Conservation (phyloP, 2,113 vertebrate species). For the Myotis davidii region DNA sequence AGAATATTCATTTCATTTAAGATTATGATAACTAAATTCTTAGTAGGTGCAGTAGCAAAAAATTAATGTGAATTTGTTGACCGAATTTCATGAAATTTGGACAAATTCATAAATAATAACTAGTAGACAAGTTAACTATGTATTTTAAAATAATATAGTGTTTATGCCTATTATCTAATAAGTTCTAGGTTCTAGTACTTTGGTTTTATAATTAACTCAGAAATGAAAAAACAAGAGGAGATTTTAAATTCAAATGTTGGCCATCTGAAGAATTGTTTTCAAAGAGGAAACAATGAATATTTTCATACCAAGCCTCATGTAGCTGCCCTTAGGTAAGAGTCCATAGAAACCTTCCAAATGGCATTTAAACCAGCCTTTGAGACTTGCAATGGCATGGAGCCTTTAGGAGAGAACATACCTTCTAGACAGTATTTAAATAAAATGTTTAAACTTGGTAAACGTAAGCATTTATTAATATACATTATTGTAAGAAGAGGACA, state of each 20-base stretch:
- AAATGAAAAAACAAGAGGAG: background rate
- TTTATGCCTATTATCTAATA: background rate
- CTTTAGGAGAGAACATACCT: background rate
- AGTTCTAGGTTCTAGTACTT: background rate
- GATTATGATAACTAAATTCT: background rate
- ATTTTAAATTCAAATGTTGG: conserved; percentile 11
- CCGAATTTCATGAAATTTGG: background rate
- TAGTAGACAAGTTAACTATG: background rate
- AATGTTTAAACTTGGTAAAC: background rate
- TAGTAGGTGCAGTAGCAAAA: background rate
- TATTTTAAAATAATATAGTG: background rate
- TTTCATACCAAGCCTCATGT: background rate
- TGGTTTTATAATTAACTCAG: background rate
- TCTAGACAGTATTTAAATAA: background rate
- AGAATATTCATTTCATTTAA: background rate
- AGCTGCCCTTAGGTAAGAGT: background rate
- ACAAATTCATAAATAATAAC: background rate
- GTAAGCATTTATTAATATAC: background rate
- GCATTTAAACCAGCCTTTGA: background rate
- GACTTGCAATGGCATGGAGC: background rate
- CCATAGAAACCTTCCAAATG: background rate
- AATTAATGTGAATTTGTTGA: background rate
- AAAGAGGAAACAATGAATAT: background rate
- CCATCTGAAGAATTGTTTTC: background rate
- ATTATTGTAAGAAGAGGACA: background rate